Conservation (phyloP, 2,113 vertebrate species). For the Leucoraja erinaceus region DNA sequence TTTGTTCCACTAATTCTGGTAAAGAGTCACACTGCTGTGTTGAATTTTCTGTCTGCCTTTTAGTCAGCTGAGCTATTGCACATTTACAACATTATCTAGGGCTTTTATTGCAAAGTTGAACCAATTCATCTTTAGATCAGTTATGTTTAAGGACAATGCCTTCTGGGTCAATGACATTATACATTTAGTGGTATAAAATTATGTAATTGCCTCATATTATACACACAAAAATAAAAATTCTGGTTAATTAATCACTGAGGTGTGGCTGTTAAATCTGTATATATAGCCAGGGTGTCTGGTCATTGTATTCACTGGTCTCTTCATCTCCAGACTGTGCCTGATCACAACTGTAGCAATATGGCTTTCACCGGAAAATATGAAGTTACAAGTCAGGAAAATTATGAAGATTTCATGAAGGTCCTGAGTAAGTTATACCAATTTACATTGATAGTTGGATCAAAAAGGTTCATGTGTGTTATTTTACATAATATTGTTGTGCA, state of each 20-base stretch:
- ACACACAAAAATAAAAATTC: conserved; percentile 2
- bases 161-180: conserved; percentile 44
- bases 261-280: conserved; percentile 18
- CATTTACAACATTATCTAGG: neutral
- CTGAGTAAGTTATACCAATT: conserved; percentile 52
- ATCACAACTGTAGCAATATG: conserved; percentile 51
- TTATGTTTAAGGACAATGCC: conserved; percentile 46
- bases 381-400: conserved; percentile 69
- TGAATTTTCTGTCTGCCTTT: neutral
- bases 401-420: conserved; percentile 64
- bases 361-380: conserved; percentile 70
- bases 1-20: neutral
- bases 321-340: conserved; percentile 39
- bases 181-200: conserved; percentile 41
- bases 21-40: neutral
- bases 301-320: conserved; percentile 12
- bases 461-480: neutral
- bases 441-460: neutral
- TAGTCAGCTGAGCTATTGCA: no score
- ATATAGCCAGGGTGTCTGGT: neutral
- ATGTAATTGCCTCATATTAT: neutral
- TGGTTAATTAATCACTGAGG: conserved; percentile 31
- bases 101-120: neutral
- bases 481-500: neutral
- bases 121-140: neutral